Evolutionary conservation across 2,888 invertebrate genomes (phyloP).

Genomic region (Pachycephus smyrnensis): DNA sequence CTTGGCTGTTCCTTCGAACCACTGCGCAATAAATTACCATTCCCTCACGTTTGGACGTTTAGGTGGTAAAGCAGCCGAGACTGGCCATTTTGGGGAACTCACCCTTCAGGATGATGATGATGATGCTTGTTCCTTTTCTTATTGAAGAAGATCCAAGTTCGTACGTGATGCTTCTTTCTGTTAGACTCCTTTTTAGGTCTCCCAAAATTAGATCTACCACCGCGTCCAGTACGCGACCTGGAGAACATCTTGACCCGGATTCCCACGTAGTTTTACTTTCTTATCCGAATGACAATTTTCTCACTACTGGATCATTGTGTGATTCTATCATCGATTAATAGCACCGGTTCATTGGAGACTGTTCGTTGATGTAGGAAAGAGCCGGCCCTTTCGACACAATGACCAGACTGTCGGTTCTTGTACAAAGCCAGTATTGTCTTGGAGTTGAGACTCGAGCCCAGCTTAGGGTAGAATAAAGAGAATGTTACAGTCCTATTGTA

Average conservation of each 20-base stretch:
- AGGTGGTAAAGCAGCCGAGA: background rate
- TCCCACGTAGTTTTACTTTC: background rate
- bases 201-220: conserved; percentile 31
- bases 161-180: conserved; percentile 36
- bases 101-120: conserved; percentile 23
- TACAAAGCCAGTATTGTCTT: background rate
- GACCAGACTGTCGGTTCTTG: background rate
- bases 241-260: conserved; percentile 29
- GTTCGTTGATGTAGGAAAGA: background rate
- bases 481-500: background rate
- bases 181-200: conserved; percentile 28
- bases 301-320: background rate
- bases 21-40: background rate
- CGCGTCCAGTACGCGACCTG: conserved; percentile 23
- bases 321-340: background rate
- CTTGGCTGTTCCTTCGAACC: background rate
- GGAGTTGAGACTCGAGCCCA: background rate
- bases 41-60: background rate
- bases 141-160: conserved; percentile 34
- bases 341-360: background rate
- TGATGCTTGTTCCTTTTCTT: conserved; percentile 30
- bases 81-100: conserved; percentile 20
- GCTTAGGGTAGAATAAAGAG: conserved; percentile 1
- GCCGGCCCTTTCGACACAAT: background rate
- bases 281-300: background rate